These are phyloP conservation scores for Scaptomyza graminum DNA, from an alignment of 1,140 invertebrate genomes.

Conservation along the genomic window DNA sequence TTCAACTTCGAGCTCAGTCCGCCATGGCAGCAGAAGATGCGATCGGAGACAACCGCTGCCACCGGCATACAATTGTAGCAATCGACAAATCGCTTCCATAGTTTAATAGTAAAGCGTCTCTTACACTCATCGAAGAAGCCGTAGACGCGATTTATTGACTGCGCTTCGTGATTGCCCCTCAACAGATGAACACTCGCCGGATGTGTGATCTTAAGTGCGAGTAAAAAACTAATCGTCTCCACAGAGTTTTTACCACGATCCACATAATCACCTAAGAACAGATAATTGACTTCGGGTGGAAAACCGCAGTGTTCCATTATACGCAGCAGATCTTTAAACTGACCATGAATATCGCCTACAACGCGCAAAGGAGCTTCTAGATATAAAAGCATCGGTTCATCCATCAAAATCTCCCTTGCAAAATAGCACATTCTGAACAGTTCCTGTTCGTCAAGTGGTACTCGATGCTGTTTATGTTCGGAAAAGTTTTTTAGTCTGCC, in stretches of 20 bases:
- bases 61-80: conserved; percentile 88
- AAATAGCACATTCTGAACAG: conserved; percentile 86
- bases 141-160: conserved; percentile 95
- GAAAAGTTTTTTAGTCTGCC: conserved; percentile 21
- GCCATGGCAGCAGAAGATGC: conserved; percentile 98
- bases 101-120: conserved; percentile 96
- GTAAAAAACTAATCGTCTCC: conserved; percentile 94
- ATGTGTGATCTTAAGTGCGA: conserved; percentile 97
- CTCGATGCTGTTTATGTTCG: conserved; percentile 5
- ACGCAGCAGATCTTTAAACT: conserved; percentile 97
- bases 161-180: conserved; percentile 86
- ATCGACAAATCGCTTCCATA: conserved; percentile 97
- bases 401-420: conserved; percentile 98
- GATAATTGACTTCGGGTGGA: conserved; percentile 98
- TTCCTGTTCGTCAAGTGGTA: conserved; percentile 26
- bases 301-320: conserved; percentile 99
- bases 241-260: conserved; percentile 92
- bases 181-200: conserved; percentile 93
- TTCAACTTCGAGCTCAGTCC: conserved; percentile 94
- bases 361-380: conserved; percentile 98
- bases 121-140: conserved; percentile 97
- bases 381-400: conserved; percentile 98
- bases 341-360: conserved; percentile 99
- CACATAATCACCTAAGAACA: conserved; percentile 96
- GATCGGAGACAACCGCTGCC: conserved; percentile 96